Evolutionary conservation across 2,797 vertebrate genomes (phyloP).

Genomic region (Lepilemur septentrionalis): DNA sequence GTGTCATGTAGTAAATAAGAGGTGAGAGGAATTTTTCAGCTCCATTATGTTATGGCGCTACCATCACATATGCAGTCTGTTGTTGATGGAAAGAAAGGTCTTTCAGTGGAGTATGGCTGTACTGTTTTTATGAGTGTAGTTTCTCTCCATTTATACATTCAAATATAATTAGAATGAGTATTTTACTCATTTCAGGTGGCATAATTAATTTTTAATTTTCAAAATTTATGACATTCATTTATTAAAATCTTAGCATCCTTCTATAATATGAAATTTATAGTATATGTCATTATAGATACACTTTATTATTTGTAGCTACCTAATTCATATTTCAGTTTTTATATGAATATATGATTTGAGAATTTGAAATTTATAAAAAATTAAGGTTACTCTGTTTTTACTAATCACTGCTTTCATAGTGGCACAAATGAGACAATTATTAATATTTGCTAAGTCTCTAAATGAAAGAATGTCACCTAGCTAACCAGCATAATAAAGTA

Average conservation of each 20-base stretch:
- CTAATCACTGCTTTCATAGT: not conserved
- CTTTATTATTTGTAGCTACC: not conserved
- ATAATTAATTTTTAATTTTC: constrained; percentile 59
- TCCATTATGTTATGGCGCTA: not conserved
- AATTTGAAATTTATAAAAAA: not conserved
- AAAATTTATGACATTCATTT: constrained; percentile 5
- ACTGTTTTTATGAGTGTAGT: not conserved
- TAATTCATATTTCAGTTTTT: not conserved
- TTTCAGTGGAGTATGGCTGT: not conserved
- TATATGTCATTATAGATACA: not conserved
- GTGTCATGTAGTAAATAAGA: not conserved
- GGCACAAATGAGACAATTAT: not conserved
- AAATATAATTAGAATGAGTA: constrained; percentile 70
- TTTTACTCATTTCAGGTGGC: not conserved
- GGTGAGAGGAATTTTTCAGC: not conserved
- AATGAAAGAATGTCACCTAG: constrained; percentile 3
- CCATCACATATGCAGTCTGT: not conserved
- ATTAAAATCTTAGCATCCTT: not conserved
- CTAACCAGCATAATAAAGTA: not conserved
- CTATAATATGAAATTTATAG: not conserved
- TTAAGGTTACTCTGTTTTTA: not conserved
- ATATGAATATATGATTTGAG: not conserved
- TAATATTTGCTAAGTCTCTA: not conserved
- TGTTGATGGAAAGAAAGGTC: not conserved
- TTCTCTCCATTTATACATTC: constrained; percentile 61